Percentiles rank a stretch among this genome's conserved stretches.
Conservation (phyloP, 2,113 vertebrate genomes). For the Pristiophorus japonicus region DNA sequence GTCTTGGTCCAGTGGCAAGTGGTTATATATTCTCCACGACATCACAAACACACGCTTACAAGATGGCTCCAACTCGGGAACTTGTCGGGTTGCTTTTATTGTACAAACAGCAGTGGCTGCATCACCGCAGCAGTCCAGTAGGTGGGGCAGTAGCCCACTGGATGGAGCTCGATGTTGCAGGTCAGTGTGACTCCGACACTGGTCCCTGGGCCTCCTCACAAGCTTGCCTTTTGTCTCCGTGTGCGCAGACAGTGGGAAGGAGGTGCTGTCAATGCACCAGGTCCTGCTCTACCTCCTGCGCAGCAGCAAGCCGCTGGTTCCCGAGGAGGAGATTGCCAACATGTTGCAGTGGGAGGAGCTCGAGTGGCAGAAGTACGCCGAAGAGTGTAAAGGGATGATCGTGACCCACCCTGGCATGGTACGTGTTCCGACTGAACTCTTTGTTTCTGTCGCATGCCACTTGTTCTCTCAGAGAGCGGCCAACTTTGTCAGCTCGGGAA, state of each 20-base stretch:
- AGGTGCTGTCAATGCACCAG: constrained; percentile 98
- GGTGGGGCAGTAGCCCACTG: too few relatives aligned
- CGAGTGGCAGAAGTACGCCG: constrained; percentile 96
- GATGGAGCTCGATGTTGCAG: too few relatives aligned
- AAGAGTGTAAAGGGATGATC: constrained; percentile 99
- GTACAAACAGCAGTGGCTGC: too few relatives aligned
- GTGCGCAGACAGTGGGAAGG: constrained; percentile 90
- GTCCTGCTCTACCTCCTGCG: constrained; percentile 85
- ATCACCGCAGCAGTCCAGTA: too few relatives aligned
- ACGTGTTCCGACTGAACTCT: constrained; percentile 38
- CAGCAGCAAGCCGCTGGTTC: constrained; percentile 84
- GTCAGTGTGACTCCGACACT: background rate
- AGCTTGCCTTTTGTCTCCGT: constrained; percentile 29
- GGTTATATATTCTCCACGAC: too few relatives aligned
- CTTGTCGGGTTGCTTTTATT: too few relatives aligned
- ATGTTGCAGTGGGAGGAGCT: constrained; percentile 98
- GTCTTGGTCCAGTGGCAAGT: too few relatives aligned
- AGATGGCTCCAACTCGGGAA: too few relatives aligned
- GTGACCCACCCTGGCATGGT: constrained; percentile 96
- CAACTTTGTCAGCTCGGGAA: too few relatives aligned
- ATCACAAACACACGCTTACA: too few relatives aligned
- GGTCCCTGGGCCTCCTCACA: background rate
- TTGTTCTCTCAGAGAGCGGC: too few relatives aligned
- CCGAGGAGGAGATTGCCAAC: constrained; percentile 91
- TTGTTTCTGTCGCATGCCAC: too few relatives aligned